Conservation (phyloP, 2,888 invertebrate genomes). For the Gymnocheta viridis region DNA sequence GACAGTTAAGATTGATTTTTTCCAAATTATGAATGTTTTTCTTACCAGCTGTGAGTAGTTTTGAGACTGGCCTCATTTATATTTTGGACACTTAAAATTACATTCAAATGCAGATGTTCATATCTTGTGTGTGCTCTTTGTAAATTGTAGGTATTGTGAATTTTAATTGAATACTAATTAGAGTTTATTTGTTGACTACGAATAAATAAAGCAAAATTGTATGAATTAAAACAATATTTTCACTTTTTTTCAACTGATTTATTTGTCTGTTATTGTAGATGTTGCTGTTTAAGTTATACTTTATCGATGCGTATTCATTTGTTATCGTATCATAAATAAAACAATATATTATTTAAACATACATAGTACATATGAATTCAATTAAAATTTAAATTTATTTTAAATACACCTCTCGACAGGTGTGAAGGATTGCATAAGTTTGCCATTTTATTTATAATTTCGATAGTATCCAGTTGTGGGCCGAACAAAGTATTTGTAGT, state of each 20-base stretch:
- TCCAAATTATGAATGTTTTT: too few relatives aligned
- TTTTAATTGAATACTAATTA: conserved; percentile 66
- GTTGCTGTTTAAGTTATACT: not conserved
- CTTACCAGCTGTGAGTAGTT: too few relatives aligned
- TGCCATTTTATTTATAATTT: too few relatives aligned
- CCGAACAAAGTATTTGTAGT: too few relatives aligned
- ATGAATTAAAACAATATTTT: conserved; percentile 25
- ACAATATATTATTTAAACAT: conserved; percentile 15
- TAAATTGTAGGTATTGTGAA: conserved; percentile 50
- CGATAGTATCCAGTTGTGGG: too few relatives aligned
- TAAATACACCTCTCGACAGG: not conserved
- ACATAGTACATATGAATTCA: not conserved
- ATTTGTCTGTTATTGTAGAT: not conserved
- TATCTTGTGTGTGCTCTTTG: not conserved
- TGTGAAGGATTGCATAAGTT: not conserved
- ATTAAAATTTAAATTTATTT: not conserved
- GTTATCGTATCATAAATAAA: not conserved
- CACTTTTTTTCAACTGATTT: conserved; percentile 7
- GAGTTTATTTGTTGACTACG: conserved; percentile 56
- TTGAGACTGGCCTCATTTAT: not conserved
- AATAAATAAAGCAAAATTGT: conserved; percentile 29
- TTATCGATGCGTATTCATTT: not conserved
- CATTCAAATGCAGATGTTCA: not conserved
- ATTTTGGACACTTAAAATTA: not conserved
- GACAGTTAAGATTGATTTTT: too few relatives aligned